Base-by-base conservation (phyloP, 2,113 vertebrate species). In the Halichoerus grypus region DNA sequence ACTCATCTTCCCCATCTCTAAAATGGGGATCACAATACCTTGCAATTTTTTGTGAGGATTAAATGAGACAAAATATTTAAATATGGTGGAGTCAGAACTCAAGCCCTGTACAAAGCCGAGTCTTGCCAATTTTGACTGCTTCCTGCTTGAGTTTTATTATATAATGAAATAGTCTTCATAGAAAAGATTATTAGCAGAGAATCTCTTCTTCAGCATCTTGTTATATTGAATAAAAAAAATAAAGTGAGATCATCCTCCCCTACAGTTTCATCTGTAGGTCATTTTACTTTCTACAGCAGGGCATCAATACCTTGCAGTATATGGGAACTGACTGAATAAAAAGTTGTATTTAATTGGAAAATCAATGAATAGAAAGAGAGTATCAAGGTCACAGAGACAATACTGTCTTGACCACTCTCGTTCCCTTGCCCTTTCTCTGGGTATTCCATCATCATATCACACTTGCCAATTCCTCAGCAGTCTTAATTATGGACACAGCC, bases 291-390 rank as follows among this genome's bases (percentile, higher is more conserved):
- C 84, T 98, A 72, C 84, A 97, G 96, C 79, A 97, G 76, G 84
- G 69, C 97, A 91, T 98, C 98, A 98, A 98, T 98, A 98, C 98
- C 95, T 90, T 97, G 72, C 77, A 98, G 83, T 97, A 96, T 98
- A 98, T 97, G 97, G 77, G 96, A 98, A 98, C 61, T 98, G 97
- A 98, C 91, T 98, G 97, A 98, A 97, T 96, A 92, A 98, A 98
- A 99, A 98, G 95, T 98, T 98, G 97, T 98, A 98, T 98, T 98
- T 98, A 98, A 99, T 98, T 98, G 95, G 76, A 96, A 99, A 99
- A 98, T 99, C 98, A 98, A 98, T 99, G 97, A 98, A 92, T 95
- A 98, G 95, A 74, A 98, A 98, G 97, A 98, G 96, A 96, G 96
- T 92, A 96, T 89, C 55, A 96, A 98, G 98, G 97, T 99, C 98